Percentiles rank a stretch among this genome's conserved stretches.
Evolutionary conservation across 2,888 invertebrate species (phyloP).

Genomic region (Dryomyza anilis): DNA sequence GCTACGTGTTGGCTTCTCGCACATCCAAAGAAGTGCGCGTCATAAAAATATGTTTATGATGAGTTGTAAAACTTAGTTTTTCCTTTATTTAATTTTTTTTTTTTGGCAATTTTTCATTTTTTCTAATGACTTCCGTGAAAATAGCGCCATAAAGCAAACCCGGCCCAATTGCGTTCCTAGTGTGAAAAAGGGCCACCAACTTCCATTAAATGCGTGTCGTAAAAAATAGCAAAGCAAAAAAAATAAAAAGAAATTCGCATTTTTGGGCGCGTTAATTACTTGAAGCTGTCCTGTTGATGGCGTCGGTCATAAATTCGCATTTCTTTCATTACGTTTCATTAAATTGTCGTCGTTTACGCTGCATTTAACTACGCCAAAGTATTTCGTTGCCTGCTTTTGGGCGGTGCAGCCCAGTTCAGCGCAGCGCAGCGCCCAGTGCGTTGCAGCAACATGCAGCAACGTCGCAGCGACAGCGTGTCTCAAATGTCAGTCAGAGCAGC

Average conservation of each 20-base stretch:
- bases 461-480: background rate
- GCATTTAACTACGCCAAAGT: constrained; percentile 8
- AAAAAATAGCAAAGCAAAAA: background rate
- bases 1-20: background rate
- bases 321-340: constrained; percentile 16
- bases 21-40: background rate
- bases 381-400: background rate
- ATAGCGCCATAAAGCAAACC: background rate
- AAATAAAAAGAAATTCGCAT: too few relatives aligned
- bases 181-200: background rate
- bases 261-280: background rate
- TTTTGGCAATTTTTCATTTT: background rate
- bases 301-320: constrained; percentile 7
- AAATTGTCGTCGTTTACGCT: constrained; percentile 9
- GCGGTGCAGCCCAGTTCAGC: background rate
- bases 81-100: background rate
- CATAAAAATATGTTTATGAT: constrained; percentile 27
- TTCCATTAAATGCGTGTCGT: constrained; percentile 9
- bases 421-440: background rate
- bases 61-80: constrained; percentile 17
- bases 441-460: too few relatives aligned
- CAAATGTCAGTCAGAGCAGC: background rate
- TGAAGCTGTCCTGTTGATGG: too few relatives aligned
- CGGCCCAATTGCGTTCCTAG: background rate
- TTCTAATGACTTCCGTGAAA: background rate